Conservation (phyloP, 53 echinoderm and acorn worm species). For the Stichopus horrens region DNA sequence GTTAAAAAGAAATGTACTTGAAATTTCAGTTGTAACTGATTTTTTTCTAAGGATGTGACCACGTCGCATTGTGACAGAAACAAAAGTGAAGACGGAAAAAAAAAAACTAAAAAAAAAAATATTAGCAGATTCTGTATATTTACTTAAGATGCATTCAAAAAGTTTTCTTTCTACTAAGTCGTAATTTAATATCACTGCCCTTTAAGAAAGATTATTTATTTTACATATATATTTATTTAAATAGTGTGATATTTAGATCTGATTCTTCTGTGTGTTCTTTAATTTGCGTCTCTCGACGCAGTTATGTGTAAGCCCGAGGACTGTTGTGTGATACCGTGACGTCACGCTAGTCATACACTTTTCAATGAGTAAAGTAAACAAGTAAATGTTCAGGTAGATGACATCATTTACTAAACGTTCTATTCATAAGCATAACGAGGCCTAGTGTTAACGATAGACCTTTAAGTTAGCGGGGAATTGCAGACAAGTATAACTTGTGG, state of each 20-base stretch:
- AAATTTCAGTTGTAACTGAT: no score
- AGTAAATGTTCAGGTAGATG: neutral
- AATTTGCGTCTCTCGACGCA: neutral
- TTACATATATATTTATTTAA: slow-evolving; percentile 11
- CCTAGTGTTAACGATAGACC: neutral
- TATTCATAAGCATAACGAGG: neutral
- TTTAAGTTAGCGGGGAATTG: neutral
- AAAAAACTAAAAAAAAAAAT: no score
- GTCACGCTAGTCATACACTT: neutral
- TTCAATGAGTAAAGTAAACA: neutral
- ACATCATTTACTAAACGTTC: neutral
- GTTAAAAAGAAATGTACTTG: no score
- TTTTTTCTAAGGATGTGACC: neutral
- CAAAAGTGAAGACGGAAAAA: neutral
- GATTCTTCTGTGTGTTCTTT: neutral
- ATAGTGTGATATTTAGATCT: neutral
- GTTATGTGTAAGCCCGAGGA: neutral
- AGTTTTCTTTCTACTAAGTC: neutral
- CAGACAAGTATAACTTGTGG: neutral
- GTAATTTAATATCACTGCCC: no score
- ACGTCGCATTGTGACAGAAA: neutral
- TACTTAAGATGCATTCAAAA: neutral
- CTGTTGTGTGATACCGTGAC: neutral
- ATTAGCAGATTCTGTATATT: neutral
- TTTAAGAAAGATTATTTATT: neutral